These are phyloP conservation scores for Salpingus planirostris DNA, from an alignment of 2,888 invertebrate species.

Conservation along the genomic window DNA sequence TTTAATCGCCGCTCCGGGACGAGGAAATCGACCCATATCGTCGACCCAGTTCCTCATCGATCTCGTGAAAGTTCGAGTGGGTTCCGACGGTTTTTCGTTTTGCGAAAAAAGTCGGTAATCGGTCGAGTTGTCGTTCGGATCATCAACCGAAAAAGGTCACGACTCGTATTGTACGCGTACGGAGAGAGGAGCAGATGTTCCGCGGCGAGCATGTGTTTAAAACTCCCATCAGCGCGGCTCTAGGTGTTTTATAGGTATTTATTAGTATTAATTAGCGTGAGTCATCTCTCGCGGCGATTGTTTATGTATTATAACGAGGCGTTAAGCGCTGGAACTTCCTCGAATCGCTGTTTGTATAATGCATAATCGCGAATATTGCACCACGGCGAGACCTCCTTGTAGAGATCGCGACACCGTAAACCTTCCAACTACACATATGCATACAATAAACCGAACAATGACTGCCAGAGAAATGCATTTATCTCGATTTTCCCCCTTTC, in stretches of 20 bases:
- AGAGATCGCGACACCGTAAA: too few species aligned
- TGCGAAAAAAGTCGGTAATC: too few species aligned
- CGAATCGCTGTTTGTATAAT: constrained; percentile 20
- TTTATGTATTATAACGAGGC: constrained; percentile 20
- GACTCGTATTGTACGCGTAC: background rate
- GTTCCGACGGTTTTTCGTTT: background rate
- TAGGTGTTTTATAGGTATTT: constrained; percentile 13
- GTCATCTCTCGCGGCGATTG: constrained; percentile 14
- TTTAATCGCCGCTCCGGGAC: background rate
- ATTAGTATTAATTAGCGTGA: constrained; percentile 16
- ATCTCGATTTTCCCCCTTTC: too few species aligned
- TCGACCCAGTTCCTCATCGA: too few species aligned
- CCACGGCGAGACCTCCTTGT: too few species aligned
- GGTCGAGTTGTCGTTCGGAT: too few species aligned
- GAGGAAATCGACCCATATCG: too few species aligned
- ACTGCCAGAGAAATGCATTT: too few species aligned
- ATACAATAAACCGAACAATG: too few species aligned
- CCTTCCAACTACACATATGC: too few species aligned
- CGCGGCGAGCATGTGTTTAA: constrained; percentile 10
- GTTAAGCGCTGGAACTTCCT: constrained; percentile 25
- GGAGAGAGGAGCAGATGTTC: constrained; percentile 5
- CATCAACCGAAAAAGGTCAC: background rate
- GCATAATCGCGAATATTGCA: too few species aligned
- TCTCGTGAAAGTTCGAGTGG: background rate
- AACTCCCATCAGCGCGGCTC: constrained; percentile 3